Conservation (phyloP, 2,113 vertebrate species). For the Nicator chloris region DNA sequence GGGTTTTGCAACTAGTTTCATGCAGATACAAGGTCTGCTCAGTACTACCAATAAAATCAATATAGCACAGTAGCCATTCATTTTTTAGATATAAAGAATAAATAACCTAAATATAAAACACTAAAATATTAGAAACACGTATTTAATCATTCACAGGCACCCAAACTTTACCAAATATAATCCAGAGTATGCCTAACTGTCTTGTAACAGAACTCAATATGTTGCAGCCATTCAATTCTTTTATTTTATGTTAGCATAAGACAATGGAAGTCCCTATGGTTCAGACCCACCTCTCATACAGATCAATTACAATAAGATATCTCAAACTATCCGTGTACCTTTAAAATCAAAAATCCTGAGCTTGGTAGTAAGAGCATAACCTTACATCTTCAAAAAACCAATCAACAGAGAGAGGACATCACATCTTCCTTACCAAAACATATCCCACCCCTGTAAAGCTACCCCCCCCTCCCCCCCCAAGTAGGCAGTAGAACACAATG, state of each 20-base stretch:
- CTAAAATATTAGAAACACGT: constrained; percentile 85
- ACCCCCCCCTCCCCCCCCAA: not conserved
- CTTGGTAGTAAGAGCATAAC: constrained; percentile 84
- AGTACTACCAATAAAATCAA: constrained; percentile 86
- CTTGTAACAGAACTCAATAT: constrained; percentile 67
- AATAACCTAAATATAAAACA: constrained; percentile 91
- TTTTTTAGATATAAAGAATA: constrained; percentile 86
- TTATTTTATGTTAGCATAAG: constrained; percentile 55
- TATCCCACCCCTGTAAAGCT: constrained; percentile 57
- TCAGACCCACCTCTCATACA: constrained; percentile 76
- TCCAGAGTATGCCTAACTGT: constrained; percentile 75
- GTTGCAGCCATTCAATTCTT: constrained; percentile 68
- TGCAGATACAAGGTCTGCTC: constrained; percentile 88
- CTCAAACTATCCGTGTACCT: constrained; percentile 79
- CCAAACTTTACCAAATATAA: constrained; percentile 79
- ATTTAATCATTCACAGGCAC: constrained; percentile 83
- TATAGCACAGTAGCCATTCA: constrained; percentile 82
- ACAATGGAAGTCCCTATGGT: constrained; percentile 66
- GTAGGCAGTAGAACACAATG: constrained; percentile 83
- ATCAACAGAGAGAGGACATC: constrained; percentile 70
- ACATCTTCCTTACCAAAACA: constrained; percentile 68
- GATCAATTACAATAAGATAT: constrained; percentile 70
- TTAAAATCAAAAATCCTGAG: constrained; percentile 85
- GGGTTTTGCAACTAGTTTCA: constrained; percentile 86
- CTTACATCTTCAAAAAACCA: constrained; percentile 82